Conservation (phyloP, 2,797 vertebrate genomes). For the Poecilia picta region DNA sequence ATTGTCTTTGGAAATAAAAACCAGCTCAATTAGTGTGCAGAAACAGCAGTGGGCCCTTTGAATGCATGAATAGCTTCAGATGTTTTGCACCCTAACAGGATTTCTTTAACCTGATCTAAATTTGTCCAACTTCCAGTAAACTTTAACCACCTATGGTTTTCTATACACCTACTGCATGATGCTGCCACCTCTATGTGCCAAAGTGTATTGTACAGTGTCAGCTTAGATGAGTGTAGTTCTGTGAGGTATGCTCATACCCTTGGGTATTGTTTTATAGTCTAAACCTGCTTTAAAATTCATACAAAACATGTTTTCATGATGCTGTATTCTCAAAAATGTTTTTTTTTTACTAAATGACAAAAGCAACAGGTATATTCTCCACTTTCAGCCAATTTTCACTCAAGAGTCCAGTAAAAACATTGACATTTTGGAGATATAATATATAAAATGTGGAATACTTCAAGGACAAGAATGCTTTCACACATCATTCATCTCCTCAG, state of each 20-base stretch:
- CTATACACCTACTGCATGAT: not conserved
- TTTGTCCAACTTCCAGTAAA: not conserved
- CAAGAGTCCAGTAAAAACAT: not conserved
- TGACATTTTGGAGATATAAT: not conserved
- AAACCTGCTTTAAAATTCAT: not conserved
- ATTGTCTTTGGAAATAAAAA: not conserved
- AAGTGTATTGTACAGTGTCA: not conserved
- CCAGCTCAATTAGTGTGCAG: not conserved
- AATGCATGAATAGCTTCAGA: not conserved
- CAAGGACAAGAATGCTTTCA: not conserved
- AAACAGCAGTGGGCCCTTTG: not conserved
- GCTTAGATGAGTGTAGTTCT: no score
- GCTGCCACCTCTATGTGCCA: not conserved
- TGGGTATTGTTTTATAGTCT: not conserved
- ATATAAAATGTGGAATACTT: not conserved
- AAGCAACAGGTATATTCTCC: not conserved
- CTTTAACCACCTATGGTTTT: not conserved
- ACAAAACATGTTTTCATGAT: no score
- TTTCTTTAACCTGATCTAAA: not conserved
- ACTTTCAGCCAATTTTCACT: not conserved
- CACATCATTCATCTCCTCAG: not conserved
- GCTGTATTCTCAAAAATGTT: not conserved
- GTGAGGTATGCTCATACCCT: not conserved
- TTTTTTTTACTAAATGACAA: not conserved
- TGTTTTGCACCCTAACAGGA: not conserved